Conservation (phyloP, 1,140 invertebrate species). For the Drosophila parabipectinata region DNA sequence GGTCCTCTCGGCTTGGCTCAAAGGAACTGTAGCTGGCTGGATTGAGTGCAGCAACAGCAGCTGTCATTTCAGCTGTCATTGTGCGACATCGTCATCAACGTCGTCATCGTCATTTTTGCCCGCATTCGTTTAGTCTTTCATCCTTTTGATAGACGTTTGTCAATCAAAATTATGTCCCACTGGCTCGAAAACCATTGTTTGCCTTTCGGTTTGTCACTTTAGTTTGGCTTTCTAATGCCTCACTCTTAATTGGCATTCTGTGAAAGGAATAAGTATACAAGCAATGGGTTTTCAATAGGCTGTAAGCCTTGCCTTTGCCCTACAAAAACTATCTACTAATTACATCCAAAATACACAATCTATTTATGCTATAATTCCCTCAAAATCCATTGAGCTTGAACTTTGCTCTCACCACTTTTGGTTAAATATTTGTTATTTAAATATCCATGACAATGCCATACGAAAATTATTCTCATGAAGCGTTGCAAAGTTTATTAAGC, state of each 20-base stretch:
- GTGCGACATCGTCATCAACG: constrained; percentile 44
- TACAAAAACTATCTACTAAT: neutral
- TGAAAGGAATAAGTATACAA: neutral
- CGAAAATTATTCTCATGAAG: constrained; percentile 36
- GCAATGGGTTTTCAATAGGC: too few relatives aligned
- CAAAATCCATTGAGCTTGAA: neutral
- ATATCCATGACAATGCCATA: constrained; percentile 46
- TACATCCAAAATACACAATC: neutral
- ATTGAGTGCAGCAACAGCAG: constrained; percentile 43
- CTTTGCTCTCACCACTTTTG: neutral
- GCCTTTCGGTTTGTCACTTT: constrained; percentile 47
- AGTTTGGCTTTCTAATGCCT: constrained; percentile 43
- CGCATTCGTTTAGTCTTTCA: constrained; percentile 28
- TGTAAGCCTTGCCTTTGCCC: too few relatives aligned
- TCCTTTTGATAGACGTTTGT: constrained; percentile 68
- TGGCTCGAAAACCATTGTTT: constrained; percentile 55
- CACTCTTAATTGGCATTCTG: constrained; percentile 45
- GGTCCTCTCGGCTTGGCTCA: constrained; percentile 27
- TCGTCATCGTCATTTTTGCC: constrained; percentile 5
- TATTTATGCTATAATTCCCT: neutral
- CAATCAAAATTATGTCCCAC: constrained; percentile 67
- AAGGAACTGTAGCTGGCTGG: constrained; percentile 26
- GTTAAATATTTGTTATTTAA: constrained; percentile 37
- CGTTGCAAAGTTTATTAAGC: constrained; percentile 50
- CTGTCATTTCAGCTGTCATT: constrained; percentile 70